These are phyloP conservation scores for Sebastes matsubarae DNA, from an alignment of 2,797 vertebrate species.

Conservation along the genomic window DNA sequence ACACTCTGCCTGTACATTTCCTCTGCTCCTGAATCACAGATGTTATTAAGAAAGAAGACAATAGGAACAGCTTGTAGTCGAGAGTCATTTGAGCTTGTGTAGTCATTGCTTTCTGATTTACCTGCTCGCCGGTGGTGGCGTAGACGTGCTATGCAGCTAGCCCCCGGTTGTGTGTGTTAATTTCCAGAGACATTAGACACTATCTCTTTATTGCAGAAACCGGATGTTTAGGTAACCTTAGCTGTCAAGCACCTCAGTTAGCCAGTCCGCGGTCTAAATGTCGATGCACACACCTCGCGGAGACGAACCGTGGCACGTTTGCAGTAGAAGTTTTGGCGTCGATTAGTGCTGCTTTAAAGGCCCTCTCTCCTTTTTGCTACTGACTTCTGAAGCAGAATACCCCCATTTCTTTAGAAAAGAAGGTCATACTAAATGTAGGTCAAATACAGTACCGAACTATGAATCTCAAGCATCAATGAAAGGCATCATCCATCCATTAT, in stretches of 20 bases:
- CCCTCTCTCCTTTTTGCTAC: not conserved
- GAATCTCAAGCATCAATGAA: not conserved
- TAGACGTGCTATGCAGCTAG: not conserved
- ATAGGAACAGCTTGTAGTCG: constrained; percentile 49
- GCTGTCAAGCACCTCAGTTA: not conserved
- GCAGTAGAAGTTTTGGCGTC: not conserved
- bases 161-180: not conserved
- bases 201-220: not conserved
- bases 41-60: constrained; percentile 56
- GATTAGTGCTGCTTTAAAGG: not conserved
- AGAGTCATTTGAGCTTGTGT: constrained; percentile 49
- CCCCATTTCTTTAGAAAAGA: not conserved
- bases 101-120: constrained; percentile 33
- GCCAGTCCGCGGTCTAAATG: not conserved
- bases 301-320: not conserved
- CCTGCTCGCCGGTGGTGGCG: not conserved
- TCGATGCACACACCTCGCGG: not conserved
- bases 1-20: constrained; percentile 52
- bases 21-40: constrained; percentile 57
- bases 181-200: constrained; percentile 18
- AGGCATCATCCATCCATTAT: too few species aligned
- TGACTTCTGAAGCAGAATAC: not conserved
- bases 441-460: not conserved
- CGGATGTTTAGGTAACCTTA: not conserved
- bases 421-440: not conserved